Conservation (phyloP, 1,140 invertebrate genomes). For the Lucilia sericata region DNA sequence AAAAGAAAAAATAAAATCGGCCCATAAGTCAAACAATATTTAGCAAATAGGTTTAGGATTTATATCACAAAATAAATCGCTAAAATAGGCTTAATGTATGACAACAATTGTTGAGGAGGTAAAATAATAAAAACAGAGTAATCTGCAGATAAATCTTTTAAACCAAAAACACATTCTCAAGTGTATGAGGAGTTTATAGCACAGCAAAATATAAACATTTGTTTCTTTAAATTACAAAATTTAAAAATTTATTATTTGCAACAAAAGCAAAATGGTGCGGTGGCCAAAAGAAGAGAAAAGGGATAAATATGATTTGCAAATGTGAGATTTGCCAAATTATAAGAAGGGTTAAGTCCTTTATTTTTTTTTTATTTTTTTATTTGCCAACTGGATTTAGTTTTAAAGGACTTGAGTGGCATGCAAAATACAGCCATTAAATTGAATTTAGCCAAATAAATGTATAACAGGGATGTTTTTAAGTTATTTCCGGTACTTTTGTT, state of each 20-base stretch:
- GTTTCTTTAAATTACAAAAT: background rate
- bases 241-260: background rate
- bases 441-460: background rate
- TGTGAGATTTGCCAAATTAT: background rate
- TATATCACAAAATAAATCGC: background rate
- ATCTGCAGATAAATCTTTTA: background rate
- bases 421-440: background rate
- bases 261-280: background rate
- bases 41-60: background rate
- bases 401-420: background rate
- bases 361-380: background rate
- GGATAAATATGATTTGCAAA: background rate
- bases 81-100: constrained; percentile 15
- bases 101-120: background rate
- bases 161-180: background rate
- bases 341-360: background rate
- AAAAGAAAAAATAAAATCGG: background rate
- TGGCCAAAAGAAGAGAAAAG: background rate
- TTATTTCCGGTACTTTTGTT: background rate
- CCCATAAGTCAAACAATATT: background rate
- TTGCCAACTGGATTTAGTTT: background rate
- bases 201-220: background rate
- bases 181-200: background rate
- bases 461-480: background rate
- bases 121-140: background rate